Evolutionary conservation across 2,888 invertebrate genomes (phyloP).

Genomic region (Chydorus sphaericus): DNA sequence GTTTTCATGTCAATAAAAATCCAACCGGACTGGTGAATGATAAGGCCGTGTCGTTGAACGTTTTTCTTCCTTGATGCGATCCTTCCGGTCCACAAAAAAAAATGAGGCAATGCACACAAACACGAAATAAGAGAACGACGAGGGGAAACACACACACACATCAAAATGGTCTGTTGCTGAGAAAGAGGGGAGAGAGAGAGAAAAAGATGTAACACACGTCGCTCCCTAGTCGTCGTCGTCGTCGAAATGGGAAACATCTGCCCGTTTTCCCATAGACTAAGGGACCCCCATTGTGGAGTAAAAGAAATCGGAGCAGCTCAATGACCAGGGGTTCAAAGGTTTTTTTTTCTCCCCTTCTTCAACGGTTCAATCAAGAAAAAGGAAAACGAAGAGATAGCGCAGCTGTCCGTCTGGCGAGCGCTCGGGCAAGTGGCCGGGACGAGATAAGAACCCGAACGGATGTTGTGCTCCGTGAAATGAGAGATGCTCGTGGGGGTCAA

Average conservation of each 20-base stretch:
- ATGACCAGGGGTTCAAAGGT: not conserved
- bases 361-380: constrained; percentile 6
- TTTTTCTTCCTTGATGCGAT: not conserved
- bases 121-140: not conserved
- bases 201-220: no score
- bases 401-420: not conserved
- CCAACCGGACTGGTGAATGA: constrained; percentile 16
- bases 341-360: not conserved
- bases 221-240: not conserved
- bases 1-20: no score
- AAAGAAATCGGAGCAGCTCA: not conserved
- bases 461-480: no score
- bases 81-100: not conserved
- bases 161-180: not conserved
- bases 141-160: not conserved
- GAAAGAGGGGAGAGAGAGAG: constrained; percentile 1
- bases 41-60: constrained; percentile 11
- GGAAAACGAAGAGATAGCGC: not conserved
- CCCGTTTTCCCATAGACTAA: constrained; percentile 8
- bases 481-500: no score
- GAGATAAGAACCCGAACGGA: no score
- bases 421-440: no score
- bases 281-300: not conserved
- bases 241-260: constrained; percentile 12
- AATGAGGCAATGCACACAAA: not conserved